Evolutionary conservation across 2,797 vertebrate species (phyloP).

Genomic region (Leucoraja ocellata): DNA sequence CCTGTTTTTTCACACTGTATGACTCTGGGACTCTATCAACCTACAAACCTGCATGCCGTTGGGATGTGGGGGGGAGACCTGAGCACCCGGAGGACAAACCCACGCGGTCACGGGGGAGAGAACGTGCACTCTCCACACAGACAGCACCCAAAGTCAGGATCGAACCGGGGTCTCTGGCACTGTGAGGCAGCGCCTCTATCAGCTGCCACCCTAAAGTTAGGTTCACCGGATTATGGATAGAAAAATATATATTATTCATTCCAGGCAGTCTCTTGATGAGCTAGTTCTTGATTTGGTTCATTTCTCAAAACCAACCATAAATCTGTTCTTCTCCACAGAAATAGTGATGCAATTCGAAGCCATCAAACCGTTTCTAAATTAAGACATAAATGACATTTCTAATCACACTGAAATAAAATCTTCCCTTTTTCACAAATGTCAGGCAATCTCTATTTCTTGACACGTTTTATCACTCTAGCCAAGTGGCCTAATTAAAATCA

Average conservation of each 20-base stretch:
- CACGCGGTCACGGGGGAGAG: too few species aligned
- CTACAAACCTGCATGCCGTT: too few species aligned
- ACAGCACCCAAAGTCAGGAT: too few species aligned
- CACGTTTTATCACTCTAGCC: neutral
- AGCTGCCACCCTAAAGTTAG: too few species aligned
- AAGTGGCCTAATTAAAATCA: conserved; percentile 33
- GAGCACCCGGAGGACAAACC: too few species aligned
- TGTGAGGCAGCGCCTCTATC: too few species aligned
- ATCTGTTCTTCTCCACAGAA: neutral
- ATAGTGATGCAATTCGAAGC: neutral
- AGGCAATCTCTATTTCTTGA: neutral
- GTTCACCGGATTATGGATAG: neutral
- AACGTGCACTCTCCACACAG: too few species aligned
- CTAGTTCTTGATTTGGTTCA: neutral
- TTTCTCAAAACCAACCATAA: neutral
- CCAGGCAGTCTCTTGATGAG: too few species aligned
- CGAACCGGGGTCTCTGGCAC: too few species aligned
- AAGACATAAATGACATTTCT: conserved; percentile 7
- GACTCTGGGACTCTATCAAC: too few species aligned
- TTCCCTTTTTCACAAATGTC: neutral
- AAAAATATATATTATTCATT: neutral
- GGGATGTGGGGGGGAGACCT: too few species aligned
- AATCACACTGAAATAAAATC: neutral
- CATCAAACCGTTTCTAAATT: conserved; percentile 11
- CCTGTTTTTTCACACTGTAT: too few species aligned